Evolutionary conservation across 2,113 vertebrate genomes (phyloP).

Genomic region (Capricornis sumatraensis): DNA sequence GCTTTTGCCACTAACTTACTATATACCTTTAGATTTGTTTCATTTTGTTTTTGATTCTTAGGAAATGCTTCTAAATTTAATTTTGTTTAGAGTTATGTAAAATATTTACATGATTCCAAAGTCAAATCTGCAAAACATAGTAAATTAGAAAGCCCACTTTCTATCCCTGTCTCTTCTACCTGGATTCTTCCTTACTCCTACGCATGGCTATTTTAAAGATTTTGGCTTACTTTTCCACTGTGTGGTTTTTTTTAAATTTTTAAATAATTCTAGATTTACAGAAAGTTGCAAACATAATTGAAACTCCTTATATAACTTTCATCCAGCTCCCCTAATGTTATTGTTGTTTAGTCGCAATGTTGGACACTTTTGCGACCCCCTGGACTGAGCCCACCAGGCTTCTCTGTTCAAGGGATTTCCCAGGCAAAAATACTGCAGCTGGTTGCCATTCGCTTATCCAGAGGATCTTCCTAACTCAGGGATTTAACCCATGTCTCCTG

Average conservation of each 20-base stretch:
- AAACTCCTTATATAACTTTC: not conserved
- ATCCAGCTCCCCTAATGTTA: not conserved
- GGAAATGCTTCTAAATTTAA: slow-evolving; percentile 10
- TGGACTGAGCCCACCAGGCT: not conserved
- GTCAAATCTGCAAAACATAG: not conserved
- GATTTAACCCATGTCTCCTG: not conserved
- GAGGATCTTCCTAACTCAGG: not conserved
- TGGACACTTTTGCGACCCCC: not conserved
- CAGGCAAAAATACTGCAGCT: not conserved
- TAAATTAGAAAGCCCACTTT: not conserved
- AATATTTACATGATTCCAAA: slow-evolving; percentile 8
- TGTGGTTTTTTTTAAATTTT: not conserved
- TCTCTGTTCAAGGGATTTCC: not conserved
- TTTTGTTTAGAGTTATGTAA: not conserved
- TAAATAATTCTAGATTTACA: not conserved
- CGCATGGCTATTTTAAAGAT: not conserved
- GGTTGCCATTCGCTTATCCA: not conserved
- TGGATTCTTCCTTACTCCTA: not conserved
- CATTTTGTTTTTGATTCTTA: not conserved
- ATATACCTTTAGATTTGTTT: not conserved
- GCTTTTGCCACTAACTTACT: not conserved
- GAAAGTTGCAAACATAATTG: not conserved
- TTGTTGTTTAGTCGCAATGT: not conserved
- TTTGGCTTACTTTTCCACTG: not conserved
- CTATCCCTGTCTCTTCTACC: not conserved